These are phyloP conservation scores for Endomychus coccineus DNA, from an alignment of 2,888 invertebrate species.

Conservation along the genomic window DNA sequence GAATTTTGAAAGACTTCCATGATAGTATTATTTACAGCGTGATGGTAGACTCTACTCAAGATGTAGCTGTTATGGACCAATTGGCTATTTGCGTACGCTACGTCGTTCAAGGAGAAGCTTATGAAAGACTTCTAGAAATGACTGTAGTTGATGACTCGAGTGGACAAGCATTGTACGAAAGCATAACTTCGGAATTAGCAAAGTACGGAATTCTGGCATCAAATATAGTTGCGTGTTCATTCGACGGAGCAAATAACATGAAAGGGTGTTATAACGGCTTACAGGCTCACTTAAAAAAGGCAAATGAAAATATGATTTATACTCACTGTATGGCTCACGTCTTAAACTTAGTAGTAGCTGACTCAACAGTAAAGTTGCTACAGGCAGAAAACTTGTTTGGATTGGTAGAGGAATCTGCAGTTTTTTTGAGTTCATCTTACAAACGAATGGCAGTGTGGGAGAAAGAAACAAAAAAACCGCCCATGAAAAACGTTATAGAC, in stretches of 20 bases:
- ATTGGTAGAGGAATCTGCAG: conserved; percentile 4
- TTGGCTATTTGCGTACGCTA: background rate
- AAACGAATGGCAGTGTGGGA: conserved; percentile 5
- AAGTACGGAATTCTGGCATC: conserved; percentile 3
- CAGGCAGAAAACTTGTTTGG: conserved; percentile 7
- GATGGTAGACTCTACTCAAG: background rate
- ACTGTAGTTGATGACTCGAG: background rate
- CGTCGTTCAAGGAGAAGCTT: background rate
- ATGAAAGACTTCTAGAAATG: background rate
- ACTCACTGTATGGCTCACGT: conserved; percentile 8
- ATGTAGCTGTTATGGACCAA: background rate
- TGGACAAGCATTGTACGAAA: conserved; percentile 5
- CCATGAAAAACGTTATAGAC: conserved; percentile 1
- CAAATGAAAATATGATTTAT: conserved; percentile 5
- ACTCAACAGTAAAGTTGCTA: conserved; percentile 5
- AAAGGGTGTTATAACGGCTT: conserved; percentile 6
- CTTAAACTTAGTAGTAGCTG: conserved; percentile 4
- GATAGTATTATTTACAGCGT: background rate
- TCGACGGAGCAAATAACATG: conserved; percentile 7
- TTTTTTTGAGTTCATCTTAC: conserved; percentile 4
- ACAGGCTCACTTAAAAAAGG: conserved; percentile 6
- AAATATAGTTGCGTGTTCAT: conserved; percentile 6
- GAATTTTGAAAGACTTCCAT: background rate
- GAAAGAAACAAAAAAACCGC: conserved; percentile 7
- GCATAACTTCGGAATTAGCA: conserved; percentile 2